Evolutionary conservation across 2,797 vertebrate genomes (phyloP).

Genomic region (Tokudaia muenninki): DNA sequence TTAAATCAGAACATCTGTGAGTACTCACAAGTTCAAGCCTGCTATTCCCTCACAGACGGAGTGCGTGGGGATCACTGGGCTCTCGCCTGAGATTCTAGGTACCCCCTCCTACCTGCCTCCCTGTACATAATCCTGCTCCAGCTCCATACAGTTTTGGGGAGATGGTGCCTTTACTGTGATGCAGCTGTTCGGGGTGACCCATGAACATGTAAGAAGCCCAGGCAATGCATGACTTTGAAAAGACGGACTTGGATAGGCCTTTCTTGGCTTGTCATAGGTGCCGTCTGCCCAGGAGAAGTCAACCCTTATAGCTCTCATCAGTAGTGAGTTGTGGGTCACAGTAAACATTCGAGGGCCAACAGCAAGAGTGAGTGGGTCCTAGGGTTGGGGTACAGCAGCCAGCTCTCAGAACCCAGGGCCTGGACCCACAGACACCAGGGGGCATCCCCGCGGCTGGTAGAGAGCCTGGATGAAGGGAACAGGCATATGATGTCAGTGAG

Average conservation of each 20-base stretch:
- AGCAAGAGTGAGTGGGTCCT: background rate
- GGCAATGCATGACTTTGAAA: too few species aligned
- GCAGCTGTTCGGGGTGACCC: background rate
- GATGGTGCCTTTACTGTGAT: too few species aligned
- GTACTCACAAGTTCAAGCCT: background rate
- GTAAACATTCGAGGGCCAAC: too few species aligned
- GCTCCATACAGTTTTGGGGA: background rate
- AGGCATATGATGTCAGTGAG: accelerated
- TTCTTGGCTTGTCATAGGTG: background rate
- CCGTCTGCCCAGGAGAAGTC: background rate
- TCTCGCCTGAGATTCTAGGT: background rate
- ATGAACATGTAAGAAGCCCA: too few species aligned
- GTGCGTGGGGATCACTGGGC: background rate
- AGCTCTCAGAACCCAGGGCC: background rate
- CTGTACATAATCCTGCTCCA: background rate
- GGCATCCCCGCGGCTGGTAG: background rate
- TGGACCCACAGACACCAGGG: background rate
- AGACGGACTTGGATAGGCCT: background rate
- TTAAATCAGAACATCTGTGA: background rate
- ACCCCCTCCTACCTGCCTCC: background rate
- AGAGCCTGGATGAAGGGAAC: background rate
- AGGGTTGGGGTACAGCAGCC: background rate
- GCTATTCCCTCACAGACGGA: background rate
- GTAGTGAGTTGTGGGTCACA: background rate
- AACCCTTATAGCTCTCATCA: background rate